Percentiles rank a stretch among this genome's conserved stretches.
Conservation (phyloP, 2,797 vertebrate genomes). For the Nasua narica region DNA sequence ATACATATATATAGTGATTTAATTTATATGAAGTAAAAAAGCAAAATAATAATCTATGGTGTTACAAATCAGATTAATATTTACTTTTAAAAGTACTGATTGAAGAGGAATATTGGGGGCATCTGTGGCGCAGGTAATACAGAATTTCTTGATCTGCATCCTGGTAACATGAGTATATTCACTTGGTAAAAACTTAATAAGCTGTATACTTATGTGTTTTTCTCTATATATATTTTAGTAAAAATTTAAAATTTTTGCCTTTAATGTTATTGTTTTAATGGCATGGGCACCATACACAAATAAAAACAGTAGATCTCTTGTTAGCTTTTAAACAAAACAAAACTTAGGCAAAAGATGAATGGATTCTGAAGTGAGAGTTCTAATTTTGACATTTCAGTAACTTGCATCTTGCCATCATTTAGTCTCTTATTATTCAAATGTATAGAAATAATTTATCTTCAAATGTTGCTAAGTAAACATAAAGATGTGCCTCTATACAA, state of each 20-base stretch:
- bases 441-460: neutral
- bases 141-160: neutral
- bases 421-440: slow-evolving; percentile 9
- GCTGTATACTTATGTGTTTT: neutral
- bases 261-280: neutral
- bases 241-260: neutral
- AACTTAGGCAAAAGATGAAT: neutral
- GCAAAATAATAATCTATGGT: neutral
- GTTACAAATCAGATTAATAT: neutral
- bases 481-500: neutral
- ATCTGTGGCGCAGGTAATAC: neutral
- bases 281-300: neutral
- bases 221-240: neutral
- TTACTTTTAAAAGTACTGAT: neutral
- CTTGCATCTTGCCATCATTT: neutral
- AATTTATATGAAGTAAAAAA: neutral
- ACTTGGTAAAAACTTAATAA: neutral
- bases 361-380: neutral
- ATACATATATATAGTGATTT: neutral
- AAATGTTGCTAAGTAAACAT: slow-evolving; percentile 20
- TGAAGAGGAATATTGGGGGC: neutral
- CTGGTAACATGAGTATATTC: neutral
- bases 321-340: neutral
- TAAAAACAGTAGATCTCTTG: neutral
- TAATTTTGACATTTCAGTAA: slow-evolving; percentile 44